A percentile compares a stretch with the other conserved stretches of the same genome.
Conservation (phyloP, 2,113 vertebrate genomes). For the Carollia perspicillata region DNA sequence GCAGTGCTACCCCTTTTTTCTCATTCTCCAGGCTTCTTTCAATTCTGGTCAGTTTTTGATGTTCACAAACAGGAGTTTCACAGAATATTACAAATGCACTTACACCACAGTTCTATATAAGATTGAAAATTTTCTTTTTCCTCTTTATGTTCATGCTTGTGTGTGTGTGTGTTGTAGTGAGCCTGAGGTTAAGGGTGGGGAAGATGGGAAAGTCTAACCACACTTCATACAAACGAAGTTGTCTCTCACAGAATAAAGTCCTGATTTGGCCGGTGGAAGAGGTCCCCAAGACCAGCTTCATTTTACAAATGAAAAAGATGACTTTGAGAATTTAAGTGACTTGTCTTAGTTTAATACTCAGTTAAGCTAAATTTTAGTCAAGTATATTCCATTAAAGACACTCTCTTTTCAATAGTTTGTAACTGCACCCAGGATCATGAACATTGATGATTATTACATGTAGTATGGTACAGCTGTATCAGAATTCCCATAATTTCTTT, state of each 20-base stretch:
- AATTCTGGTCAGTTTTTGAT: background rate
- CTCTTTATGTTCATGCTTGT: background rate
- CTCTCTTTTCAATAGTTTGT: background rate
- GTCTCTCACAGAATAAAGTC: background rate
- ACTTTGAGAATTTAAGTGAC: background rate
- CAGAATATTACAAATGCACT: background rate
- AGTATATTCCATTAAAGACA: background rate
- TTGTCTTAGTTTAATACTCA: background rate
- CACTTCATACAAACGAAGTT: background rate
- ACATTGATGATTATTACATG: background rate
- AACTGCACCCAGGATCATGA: background rate
- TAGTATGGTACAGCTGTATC: background rate
- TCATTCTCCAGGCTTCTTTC: background rate
- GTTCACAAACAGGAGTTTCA: background rate
- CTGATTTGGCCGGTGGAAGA: background rate
- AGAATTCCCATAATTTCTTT: slow-evolving; percentile 16
- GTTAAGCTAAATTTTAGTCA: background rate
- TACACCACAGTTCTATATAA: background rate
- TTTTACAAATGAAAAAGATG: background rate
- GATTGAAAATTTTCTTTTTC: background rate
- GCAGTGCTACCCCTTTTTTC: background rate
- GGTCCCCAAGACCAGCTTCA: background rate
- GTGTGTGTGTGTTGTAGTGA: background rate
- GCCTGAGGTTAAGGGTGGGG: background rate
- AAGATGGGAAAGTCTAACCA: background rate